These are phyloP conservation scores for Stenotaenia linearis DNA, from an alignment of 2,888 invertebrate genomes.

Conservation along the genomic window DNA sequence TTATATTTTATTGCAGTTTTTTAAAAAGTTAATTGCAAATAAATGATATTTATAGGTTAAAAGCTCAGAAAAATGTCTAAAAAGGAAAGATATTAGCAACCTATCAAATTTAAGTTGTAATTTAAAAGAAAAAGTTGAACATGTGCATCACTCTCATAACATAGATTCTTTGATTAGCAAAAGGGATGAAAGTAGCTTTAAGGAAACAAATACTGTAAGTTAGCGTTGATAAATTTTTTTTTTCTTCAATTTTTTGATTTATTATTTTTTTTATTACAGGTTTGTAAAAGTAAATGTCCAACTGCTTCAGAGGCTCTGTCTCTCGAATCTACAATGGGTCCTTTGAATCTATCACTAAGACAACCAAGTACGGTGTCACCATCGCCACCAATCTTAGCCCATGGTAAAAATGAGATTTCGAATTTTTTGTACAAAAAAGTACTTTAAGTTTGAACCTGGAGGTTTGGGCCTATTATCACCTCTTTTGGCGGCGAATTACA, in stretches of 20 bases:
- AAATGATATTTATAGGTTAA: not conserved
- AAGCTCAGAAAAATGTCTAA: not conserved
- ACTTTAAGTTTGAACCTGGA: too few species aligned
- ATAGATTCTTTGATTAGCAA: not conserved
- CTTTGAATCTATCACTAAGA: not conserved
- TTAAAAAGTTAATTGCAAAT: not conserved
- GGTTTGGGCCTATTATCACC: too few species aligned
- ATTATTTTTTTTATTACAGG: not conserved
- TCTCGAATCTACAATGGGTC: not conserved
- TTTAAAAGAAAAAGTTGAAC: not conserved
- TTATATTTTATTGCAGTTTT: not conserved
- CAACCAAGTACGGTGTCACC: not conserved
- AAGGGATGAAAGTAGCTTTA: not conserved
- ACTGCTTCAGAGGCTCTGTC: not conserved
- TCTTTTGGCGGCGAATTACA: too few species aligned
- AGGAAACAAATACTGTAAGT: not conserved
- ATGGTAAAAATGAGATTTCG: too few species aligned
- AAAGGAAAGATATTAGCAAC: not conserved
- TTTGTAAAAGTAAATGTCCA: not conserved
- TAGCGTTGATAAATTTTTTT: not conserved
- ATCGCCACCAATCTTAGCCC: not conserved
- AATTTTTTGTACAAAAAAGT: too few species aligned
- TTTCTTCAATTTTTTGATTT: not conserved
- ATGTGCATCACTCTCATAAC: not conserved
- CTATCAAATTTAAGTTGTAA: not conserved